Evolutionary conservation across 2,888 invertebrate species (phyloP), one percentile per base, ranked within the genome.

Genomic region (Aethes cnicana): DNA sequence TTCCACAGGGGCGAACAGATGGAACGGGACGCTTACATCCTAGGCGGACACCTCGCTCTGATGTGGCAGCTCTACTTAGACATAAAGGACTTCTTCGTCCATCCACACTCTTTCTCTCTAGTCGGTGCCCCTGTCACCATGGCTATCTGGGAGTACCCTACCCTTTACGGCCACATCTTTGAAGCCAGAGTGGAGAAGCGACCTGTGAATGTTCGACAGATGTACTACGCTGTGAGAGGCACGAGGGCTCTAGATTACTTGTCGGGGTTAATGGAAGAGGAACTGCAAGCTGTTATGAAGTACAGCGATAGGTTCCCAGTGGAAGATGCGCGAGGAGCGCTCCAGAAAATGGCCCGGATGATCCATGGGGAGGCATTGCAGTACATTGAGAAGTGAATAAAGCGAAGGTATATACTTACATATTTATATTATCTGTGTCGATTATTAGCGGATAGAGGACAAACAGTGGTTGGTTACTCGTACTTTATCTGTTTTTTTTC

Each of bases 1-100:
- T n/a, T n/a, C n/a, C n/a, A n/a, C 2, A 68, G 65, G 1, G 78
- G 79, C 0, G 64, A 67, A 21, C 64, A 74, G 1, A 67, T 77
- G 66, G 86, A 88, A 46, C 69, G 64, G 8, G 71, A 81, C 33
- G 88, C 87, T 0, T 88, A 87, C 59, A 70, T 66, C 23, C 72
- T 88, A 2, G 88, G 88, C 1, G 86, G 85, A 0, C 88, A 87
- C 53, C 64, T 88, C 30, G 86, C 84, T 0, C 56, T 87, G 8
- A 63, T 86, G n/a, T 88, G 88, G 87, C 88, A 88, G 58, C 63
- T 88, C 0, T 81, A 88, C 53, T 60, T 88, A 2, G 88, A 88
- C 43, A 73, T 85, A 0, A 87, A 84, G 63, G 88, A 88, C 61
- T 88, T 88, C 53, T 88, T 79, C 41, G 81, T 77, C 0, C 85